Conservation (phyloP, 2,113 vertebrate species). For the Tylochromis polylepis region DNA sequence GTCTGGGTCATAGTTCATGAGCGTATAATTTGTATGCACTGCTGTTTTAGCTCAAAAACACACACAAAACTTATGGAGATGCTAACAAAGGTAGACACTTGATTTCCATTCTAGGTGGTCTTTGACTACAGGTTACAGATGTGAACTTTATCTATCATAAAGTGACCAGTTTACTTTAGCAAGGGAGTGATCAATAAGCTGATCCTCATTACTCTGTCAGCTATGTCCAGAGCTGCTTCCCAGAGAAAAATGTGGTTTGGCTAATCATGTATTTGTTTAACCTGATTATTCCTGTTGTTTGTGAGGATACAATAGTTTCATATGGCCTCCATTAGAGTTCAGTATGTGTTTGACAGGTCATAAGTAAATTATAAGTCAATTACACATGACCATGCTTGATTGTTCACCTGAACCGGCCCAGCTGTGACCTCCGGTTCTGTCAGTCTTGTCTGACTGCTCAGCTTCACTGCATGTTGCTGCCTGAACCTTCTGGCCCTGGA, state of each 20-base stretch:
- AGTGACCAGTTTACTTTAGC: neutral
- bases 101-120: neutral
- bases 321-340: neutral
- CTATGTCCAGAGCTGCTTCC: neutral
- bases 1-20: neutral
- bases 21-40: neutral
- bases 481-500: neutral
- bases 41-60: neutral
- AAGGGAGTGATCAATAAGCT: neutral
- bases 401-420: neutral
- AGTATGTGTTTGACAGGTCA: neutral
- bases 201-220: neutral
- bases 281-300: neutral
- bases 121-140: neutral
- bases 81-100: neutral
- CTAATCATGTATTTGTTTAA: neutral
- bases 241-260: neutral
- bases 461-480: neutral
- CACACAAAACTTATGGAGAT: neutral
- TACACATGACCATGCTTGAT: neutral
- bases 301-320: neutral
- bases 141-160: neutral
- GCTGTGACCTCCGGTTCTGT: conserved; percentile 5
- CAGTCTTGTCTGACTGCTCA: neutral
- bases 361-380: neutral